Evolutionary conservation across 2,888 invertebrate genomes (phyloP), one percentile per base, ranked within the genome.

Genomic region (Synergus japonicus): DNA sequence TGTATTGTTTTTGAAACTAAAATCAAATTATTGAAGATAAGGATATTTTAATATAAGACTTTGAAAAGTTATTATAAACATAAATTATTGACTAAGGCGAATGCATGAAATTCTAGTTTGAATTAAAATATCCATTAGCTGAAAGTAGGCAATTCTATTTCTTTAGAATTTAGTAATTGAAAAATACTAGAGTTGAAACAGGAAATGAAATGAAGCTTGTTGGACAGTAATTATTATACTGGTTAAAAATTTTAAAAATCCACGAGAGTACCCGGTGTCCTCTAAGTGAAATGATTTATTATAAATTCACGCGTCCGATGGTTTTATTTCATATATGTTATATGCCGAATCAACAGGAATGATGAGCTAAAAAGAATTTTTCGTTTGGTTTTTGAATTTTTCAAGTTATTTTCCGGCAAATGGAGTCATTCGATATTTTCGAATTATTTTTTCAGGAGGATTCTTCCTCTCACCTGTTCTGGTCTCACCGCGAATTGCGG

Each of bases 401-500:
- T 69, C 69, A 69, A 69, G 69, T 69, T 49, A 69, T 69, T 29
- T 69, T 49, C 67, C 49, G 49, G 69, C 46, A 69, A 69, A 69
- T 69, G 69, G 49, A 65, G 65, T n/a, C 41, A 69, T 49, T 69
- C 69, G 49, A 69, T 22, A 69, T 49, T 69, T 69, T 49, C n/a
- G 49, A 49, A 69, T 49, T 69, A 69, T 69, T 69, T 69, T 69
- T 69, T 69, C 49, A 69, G 69, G 46, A 69, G 49, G 29, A 46
- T n/a, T 66, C 18, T 44, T n/a, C 49, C 69, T 49, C 49, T 7
- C 69, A 2, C 22, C 69, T 69, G 49, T 49, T 69, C 69, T 29
- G 49, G 69, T 49, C 49, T 49, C 29, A 49, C 29, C 69, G 69
- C 69, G 69, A 69, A 69, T 69, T 49, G 49, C 49, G 49, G 46